A percentile compares a stretch with the other conserved stretches of the same genome.
phyloP scores from a whole-genome alignment of 2,888 invertebrate genomes.

The Octodonta nipae region DNA sequence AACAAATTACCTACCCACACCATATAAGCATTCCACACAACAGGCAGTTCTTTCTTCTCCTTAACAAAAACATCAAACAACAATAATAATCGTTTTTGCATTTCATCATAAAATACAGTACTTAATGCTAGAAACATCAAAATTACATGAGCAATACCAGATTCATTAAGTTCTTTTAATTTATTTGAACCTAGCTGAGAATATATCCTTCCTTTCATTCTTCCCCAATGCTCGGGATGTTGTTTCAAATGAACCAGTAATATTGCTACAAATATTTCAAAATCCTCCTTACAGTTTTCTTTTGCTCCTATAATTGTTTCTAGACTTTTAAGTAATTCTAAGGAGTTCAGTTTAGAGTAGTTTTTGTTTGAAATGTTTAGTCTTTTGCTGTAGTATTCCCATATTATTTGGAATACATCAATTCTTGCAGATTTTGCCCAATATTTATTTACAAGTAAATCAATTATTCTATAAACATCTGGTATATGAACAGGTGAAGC shows the following conservation, averaged over 20 bases:
- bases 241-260: conserved; percentile 24
- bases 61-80: conserved; percentile 23
- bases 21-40: conserved; percentile 26
- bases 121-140: conserved; percentile 25
- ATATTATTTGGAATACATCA: conserved; percentile 28
- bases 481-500: conserved; percentile 17
- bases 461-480: conserved; percentile 21
- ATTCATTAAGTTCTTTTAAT: conserved; percentile 26
- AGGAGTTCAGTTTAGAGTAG: conserved; percentile 11
- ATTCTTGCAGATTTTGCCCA: conserved; percentile 27
- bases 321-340: conserved; percentile 17
- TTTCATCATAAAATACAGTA: conserved; percentile 26
- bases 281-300: conserved; percentile 22
- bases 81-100: conserved; percentile 24
- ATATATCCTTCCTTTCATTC: conserved; percentile 32
- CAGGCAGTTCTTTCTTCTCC: conserved; percentile 18
- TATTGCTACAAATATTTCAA: conserved; percentile 28
- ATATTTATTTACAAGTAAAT: conserved; percentile 23
- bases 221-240: conserved; percentile 30
- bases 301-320: conserved; percentile 19
- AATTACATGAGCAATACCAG: conserved; percentile 27
- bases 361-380: conserved; percentile 21
- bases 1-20: conserved; percentile 29
- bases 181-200: conserved; percentile 31
- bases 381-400: conserved; percentile 32